phyloP scores from a whole-genome alignment of 2,797 vertebrate genomes.

The Bucorvus abyssinicus region DNA sequence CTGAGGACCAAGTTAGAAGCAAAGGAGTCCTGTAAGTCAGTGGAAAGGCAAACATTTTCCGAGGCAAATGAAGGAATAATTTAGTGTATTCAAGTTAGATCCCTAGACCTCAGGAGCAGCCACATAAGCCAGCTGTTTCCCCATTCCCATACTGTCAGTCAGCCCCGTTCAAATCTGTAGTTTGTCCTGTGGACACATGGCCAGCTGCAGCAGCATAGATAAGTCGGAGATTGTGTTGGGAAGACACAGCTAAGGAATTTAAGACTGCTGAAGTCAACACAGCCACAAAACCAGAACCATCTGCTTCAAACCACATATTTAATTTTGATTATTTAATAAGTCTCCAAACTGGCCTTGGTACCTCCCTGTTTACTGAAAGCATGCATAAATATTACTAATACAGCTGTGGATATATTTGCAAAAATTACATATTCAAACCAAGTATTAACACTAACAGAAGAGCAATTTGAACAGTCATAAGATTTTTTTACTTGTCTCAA shows the following conservation, averaged over 20 bases:
- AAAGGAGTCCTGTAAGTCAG: neutral
- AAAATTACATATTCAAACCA: neutral
- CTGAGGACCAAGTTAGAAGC: neutral
- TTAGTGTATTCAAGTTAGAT: neutral
- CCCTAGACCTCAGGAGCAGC: neutral
- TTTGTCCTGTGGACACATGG: neutral
- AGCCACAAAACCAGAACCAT: neutral
- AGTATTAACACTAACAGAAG: neutral
- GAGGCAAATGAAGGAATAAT: neutral
- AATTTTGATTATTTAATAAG: slow-evolving; percentile 18
- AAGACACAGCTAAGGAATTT: neutral
- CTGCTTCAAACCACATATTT: neutral
- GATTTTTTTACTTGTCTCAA: neutral
- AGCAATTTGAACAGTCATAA: neutral
- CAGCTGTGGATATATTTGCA: neutral
- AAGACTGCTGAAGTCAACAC: neutral
- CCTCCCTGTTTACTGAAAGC: neutral
- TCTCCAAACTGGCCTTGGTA: neutral
- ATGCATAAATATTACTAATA: slow-evolving; percentile 12
- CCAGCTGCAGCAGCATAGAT: neutral
- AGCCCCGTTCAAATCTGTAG: neutral
- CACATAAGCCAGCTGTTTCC: neutral
- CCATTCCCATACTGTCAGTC: neutral
- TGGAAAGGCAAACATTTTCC: neutral
- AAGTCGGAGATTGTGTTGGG: neutral